Percentiles rank a stretch among this genome's conserved stretches.
Conservation (phyloP, 1,140 invertebrate genomes). For the Fopius arisanus region DNA sequence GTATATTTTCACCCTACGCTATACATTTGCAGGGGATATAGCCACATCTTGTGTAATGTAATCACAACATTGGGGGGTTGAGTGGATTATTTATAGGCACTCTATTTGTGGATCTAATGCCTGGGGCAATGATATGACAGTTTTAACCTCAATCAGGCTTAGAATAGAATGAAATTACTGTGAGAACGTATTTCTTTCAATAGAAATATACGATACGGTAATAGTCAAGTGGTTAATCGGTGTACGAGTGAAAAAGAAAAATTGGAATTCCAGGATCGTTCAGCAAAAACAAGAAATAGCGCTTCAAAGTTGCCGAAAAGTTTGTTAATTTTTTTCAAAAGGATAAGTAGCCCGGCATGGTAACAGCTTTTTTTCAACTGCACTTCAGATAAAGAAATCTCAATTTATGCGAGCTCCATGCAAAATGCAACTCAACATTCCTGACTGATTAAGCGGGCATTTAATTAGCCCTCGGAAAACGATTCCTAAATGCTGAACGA, state of each 20-base stretch:
- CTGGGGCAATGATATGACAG: neutral
- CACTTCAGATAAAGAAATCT: neutral
- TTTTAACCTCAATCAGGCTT: neutral
- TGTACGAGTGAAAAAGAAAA: too few species aligned
- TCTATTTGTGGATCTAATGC: slow-evolving; percentile 50
- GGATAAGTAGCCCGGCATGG: neutral
- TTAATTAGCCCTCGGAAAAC: slow-evolving; percentile 24
- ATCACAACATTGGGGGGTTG: slow-evolving; percentile 63
- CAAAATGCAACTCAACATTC: slow-evolving; percentile 5
- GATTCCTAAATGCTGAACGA: slow-evolving; percentile 18
- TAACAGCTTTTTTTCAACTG: neutral
- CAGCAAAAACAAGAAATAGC: too few species aligned
- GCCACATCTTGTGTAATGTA: slow-evolving; percentile 57
- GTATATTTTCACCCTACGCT: slow-evolving; percentile 31
- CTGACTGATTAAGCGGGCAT: slow-evolving; percentile 21
- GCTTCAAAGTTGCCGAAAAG: too few species aligned
- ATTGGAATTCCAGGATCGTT: too few species aligned
- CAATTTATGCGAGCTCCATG: neutral
- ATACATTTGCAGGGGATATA: slow-evolving; percentile 27
- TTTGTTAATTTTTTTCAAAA: too few species aligned
- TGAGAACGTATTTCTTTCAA: neutral
- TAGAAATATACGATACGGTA: neutral
- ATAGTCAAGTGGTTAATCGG: neutral
- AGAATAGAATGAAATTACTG: neutral
- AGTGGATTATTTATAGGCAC: slow-evolving; percentile 63